A percentile compares a stretch with the other conserved stretches of the same genome.
Evolutionary conservation across 2,797 vertebrate genomes (phyloP).

Genomic region (Amazona ochrocephala): DNA sequence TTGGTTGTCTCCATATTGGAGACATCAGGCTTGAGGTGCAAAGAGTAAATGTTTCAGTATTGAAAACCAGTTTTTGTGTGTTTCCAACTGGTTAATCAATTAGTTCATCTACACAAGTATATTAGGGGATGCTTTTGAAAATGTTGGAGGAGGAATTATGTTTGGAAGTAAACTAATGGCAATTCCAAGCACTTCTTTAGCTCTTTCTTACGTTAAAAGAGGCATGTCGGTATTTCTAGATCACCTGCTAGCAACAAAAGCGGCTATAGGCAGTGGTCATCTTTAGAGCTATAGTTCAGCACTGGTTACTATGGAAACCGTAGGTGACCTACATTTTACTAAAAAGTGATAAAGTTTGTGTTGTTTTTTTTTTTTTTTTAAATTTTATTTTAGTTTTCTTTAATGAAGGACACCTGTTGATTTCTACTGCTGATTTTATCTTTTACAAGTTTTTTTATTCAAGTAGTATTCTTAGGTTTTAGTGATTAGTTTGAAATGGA

Average conservation of each 20-base stretch:
- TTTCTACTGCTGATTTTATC: background rate
- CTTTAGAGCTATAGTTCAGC: constrained; percentile 28
- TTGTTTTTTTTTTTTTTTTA: background rate
- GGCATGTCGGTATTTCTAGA: background rate
- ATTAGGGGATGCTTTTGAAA: background rate
- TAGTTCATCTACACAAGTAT: background rate
- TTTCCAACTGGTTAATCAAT: background rate
- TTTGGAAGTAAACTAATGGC: background rate
- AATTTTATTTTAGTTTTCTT: background rate
- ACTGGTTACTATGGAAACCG: constrained; percentile 43
- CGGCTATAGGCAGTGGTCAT: constrained; percentile 31
- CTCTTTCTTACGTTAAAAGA: background rate
- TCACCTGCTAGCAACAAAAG: background rate
- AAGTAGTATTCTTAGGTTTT: background rate
- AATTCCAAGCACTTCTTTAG: background rate
- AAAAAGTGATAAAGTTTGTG: constrained; percentile 6
- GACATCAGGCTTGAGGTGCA: background rate
- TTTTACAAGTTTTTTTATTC: background rate
- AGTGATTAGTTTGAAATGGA: background rate
- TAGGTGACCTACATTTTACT: constrained; percentile 45
- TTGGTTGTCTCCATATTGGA: background rate
- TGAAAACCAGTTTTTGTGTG: background rate
- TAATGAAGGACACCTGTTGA: background rate
- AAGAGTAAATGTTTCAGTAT: background rate
- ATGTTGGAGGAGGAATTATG: background rate